Base-by-base conservation (phyloP, 2,888 invertebrate species). In the Fabriciana adippe region DNA sequence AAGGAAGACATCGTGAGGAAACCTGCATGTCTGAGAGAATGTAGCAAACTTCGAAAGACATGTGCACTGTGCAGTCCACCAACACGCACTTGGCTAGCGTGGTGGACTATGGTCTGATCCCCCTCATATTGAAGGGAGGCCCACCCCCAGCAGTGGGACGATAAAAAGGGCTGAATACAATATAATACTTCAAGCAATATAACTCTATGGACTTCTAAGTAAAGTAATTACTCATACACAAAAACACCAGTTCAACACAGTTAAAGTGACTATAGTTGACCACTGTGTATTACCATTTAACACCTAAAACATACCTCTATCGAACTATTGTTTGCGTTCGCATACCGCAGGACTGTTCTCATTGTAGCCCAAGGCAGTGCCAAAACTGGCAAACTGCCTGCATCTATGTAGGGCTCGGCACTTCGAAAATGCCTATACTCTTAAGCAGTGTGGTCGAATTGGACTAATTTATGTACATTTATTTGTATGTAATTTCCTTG, bases 371-470 rank as follows among this genome's bases (percentile, higher is more conserved):
- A 26, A 31, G 26, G 31, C 31, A 47, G 31, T 8, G 41, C 67
- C 55, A 56, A 67, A 67, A 62, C 67, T 67, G 61, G 56, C 63
- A 63, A 53, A 48, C 53, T 64, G 67, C 67, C 67, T 45, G 57
- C 47, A 31, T n/a, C 18, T 21, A 53, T 55, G 55, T 51, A 57
- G 51, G 26, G 57, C 56, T 35, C 51, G 56, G 56, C 50, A 64
- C 45, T 65, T 47, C 50, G 65, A 53, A 53, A 65, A 65, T 65
- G 57, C 26, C n/a, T 56, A 41, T 65, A 57, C 50, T 21, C 47
- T 56, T 56, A 56, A 41, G 11, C n/a, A 26, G 1, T 57, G n/a
- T 26, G 31, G 15, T 48, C 26, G 64, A 51, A 57, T 57, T 65
- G 53, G 45, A 56, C 16, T 53, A 41, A 56, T 51, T 50, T 64